Evolutionary conservation across 2,113 vertebrate species (phyloP), one percentile per base, ranked within the genome.

Genomic region (Acrocephalus arundinaceus): DNA sequence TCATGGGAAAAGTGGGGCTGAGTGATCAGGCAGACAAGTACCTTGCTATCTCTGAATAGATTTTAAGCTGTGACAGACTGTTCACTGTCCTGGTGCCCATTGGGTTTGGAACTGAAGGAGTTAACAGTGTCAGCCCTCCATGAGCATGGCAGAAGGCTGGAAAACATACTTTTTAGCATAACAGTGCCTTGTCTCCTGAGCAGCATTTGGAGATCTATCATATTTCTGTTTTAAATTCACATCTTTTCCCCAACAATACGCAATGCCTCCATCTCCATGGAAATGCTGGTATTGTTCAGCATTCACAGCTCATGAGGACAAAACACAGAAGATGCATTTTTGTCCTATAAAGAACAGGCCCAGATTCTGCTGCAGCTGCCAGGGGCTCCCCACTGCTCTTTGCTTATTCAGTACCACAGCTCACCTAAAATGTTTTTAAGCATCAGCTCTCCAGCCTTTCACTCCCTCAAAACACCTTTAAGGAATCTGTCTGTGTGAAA

Each of bases 191-290:
- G 54, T 48, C 45, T 74, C 63, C 90, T 62, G 22, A 96, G 77
- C 46, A 76, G 22, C 72, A 41, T 39, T 95, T 95, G 2, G 31
- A 95, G 79, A 90, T 85, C 73, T 61, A 66, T 90, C 83, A 52
- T 80, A 81, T 94, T 96, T 96, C 91, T 92, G n/a, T 86, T 96
- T 87, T 88, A 94, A 94, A 96, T 92, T 93, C 88, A 94, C 78
- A 85, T 89, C 87, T 91, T 89, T 95, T 48, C 77, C 73, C 89
- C 81, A 87, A 86, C 93, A 93, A 70, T 91, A 96, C 6, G 24
- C 78, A 89, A 67, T 82, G 79, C 48, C 43, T 93, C 80, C 77
- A 94, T 96, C 97, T 97, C 92, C 96, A 96, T 93, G 95, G 97
- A 97, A 97, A 97, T 97, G 86, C 91, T 52, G 74, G 41, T 87